Base-by-base conservation (phyloP, 2,888 invertebrate species). In the Arctia plantaginis region DNA sequence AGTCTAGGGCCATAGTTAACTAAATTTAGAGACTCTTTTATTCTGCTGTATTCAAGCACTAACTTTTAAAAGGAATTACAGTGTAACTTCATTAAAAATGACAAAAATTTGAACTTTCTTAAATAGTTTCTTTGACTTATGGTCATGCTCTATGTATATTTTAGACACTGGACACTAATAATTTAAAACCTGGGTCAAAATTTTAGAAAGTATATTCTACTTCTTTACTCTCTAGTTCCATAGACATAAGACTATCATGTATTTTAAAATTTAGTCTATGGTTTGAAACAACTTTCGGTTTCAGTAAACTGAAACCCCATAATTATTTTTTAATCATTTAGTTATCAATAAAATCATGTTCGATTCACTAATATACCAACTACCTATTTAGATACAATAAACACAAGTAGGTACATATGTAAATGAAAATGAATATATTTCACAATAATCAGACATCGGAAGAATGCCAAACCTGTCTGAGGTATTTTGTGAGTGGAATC, bases 401-500 rank as follows among this genome's bases (percentile, higher is more conserved):
- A 76, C 78, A 75, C 80, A 81, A 72, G 51, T 47, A 27, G 73
- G 74, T 82, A 81, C 87, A 90, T 91, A 90, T 91, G 90, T 88
- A 86, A 90, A 92, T 92, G 85, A 87, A 87, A 88, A 87, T 89
- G 84, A 87, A 90, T 84, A 83, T 82, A 89, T 92, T 92, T 92
- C 92, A 89, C 90, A 91, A 92, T 88, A 87, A 87, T 88, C 84
- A 85, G 86, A 88, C 86, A 88, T 89, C 88, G 87, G 87, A 83
- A 90, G 91, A 91, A 92, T 91, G 90, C 86, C 78, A 87, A 91
- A 92, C 92, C 89, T 85, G 92, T 92, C 92, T 87, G 77, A 82
- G 84, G 83, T 84, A 87, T 91, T 90, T 90, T 88, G 87, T 89
- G 90, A 90, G 85, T 84, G 84, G 83, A 80, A 74, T 76, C 70